Percentiles rank a stretch among this genome's conserved stretches.
phyloP scores from a whole-genome alignment of 2,888 invertebrate species.

The Pristionchus mayeri region DNA sequence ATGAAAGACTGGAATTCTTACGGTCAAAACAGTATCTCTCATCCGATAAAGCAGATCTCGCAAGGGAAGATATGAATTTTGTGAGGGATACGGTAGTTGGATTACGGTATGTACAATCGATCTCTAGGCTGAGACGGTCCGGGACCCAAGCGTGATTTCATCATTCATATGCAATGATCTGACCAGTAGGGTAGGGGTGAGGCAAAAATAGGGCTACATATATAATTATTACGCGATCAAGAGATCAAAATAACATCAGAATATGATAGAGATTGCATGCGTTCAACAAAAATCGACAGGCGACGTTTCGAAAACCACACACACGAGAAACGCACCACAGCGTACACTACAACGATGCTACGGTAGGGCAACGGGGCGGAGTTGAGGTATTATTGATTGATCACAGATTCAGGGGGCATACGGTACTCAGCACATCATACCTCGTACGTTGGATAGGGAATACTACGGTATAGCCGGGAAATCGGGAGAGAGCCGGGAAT shows the following conservation, averaged over 20 bases:
- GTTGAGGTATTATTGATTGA: slow-evolving; percentile 23
- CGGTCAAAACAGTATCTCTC: slow-evolving; percentile 19
- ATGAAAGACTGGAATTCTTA: slow-evolving; percentile 34
- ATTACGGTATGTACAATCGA: slow-evolving; percentile 29
- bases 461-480: neutral
- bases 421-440: neutral
- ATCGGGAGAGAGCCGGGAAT: neutral
- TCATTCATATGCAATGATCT: slow-evolving; percentile 16
- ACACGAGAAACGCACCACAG: neutral
- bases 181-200: slow-evolving; percentile 9
- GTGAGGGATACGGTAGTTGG: neutral
- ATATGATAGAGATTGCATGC: slow-evolving; percentile 9
- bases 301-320: slow-evolving; percentile 34
- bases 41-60: slow-evolving; percentile 32
- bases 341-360: neutral
- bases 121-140: slow-evolving; percentile 1
- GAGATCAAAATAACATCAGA: slow-evolving; percentile 21
- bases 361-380: slow-evolving; percentile 15
- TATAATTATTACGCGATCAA: slow-evolving; percentile 1
- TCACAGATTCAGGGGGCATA: slow-evolving; percentile 23
- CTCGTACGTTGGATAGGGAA: slow-evolving; percentile 4
- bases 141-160: slow-evolving; percentile 18
- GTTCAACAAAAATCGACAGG: slow-evolving; percentile 4
- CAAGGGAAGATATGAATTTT: neutral
- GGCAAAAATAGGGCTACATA: neutral